phyloP scores from a whole-genome alignment of 2,797 vertebrate species.

The Danio choprae region DNA sequence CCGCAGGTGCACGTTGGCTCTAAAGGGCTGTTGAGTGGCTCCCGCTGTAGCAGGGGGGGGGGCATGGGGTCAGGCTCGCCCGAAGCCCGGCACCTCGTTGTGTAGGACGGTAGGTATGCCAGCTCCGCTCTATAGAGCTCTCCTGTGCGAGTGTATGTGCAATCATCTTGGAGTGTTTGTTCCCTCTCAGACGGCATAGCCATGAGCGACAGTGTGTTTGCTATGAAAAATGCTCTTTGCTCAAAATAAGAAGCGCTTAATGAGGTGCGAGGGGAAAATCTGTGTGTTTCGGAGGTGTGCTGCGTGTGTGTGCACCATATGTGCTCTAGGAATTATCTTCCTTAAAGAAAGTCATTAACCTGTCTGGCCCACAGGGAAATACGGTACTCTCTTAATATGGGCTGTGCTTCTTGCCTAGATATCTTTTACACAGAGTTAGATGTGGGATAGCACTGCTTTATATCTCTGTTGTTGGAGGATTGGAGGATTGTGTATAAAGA shows the following conservation, averaged over 20 bases:
- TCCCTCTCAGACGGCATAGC: not conserved
- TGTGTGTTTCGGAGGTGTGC: slow-evolving; percentile 9
- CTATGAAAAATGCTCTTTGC: slow-evolving; percentile 12
- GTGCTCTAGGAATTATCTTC: slow-evolving; percentile 30
- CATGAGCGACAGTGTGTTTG: slow-evolving; percentile 32
- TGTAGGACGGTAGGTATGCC: not conserved
- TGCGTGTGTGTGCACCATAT: slow-evolving; percentile 42
- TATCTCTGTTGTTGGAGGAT: not conserved
- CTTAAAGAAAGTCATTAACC: slow-evolving; percentile 55
- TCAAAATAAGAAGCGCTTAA: slow-evolving; percentile 18
- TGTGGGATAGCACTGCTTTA: not conserved
- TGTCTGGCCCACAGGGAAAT: slow-evolving; percentile 64
- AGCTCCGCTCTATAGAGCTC: slow-evolving; percentile 11
- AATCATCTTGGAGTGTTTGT: slow-evolving; percentile 23
- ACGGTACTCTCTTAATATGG: slow-evolving; percentile 73
- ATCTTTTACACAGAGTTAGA: slow-evolving; percentile 17
- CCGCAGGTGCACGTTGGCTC: slow-evolving; percentile 49
- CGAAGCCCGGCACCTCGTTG: not conserved
- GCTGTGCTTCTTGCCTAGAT: slow-evolving; percentile 7
- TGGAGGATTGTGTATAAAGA: not conserved
- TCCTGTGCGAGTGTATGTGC: slow-evolving; percentile 7
- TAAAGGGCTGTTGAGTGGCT: slow-evolving; percentile 55
- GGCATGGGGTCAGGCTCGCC: slow-evolving; percentile 14
- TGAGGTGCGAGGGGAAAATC: slow-evolving; percentile 30
- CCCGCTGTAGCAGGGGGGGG: slow-evolving; percentile 33